Conservation (phyloP, 2,113 vertebrate genomes). For the Poeciliopsis occidentalis region DNA sequence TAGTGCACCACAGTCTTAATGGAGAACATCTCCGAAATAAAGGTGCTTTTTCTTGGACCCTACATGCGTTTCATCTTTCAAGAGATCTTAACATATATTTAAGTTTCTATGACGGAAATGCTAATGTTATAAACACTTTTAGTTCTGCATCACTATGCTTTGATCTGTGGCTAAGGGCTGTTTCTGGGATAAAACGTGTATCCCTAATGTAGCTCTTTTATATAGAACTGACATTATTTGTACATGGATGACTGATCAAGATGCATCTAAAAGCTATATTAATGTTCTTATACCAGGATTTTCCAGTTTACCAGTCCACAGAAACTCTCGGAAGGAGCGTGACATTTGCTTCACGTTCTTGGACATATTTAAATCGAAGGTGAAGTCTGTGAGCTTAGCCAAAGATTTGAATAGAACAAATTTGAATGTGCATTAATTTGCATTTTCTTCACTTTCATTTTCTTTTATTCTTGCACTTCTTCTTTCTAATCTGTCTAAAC, state of each 20-base stretch:
- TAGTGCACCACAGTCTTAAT: slow-evolving; percentile 56
- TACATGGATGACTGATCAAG: slow-evolving; percentile 17
- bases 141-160: slow-evolving; percentile 5
- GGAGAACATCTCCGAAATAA: slow-evolving; percentile 55
- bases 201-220: slow-evolving; percentile 35
- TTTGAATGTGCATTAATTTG: slow-evolving; percentile 64
- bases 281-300: slow-evolving; percentile 1
- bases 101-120: slow-evolving; percentile 15
- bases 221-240: slow-evolving; percentile 8
- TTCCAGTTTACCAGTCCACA: slow-evolving; percentile 13
- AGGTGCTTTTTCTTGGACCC: slow-evolving; percentile 47
- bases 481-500: slow-evolving; percentile 17
- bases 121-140: slow-evolving; percentile 31
- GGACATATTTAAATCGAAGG: slow-evolving; percentile 37
- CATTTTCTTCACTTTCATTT: slow-evolving; percentile 24
- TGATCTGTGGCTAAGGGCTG: slow-evolving; percentile 4
- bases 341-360: slow-evolving; percentile 4
- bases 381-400: neutral
- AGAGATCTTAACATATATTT: slow-evolving; percentile 12
- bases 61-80: slow-evolving; percentile 24
- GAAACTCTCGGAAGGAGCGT: neutral
- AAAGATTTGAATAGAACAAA: slow-evolving; percentile 55
- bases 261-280: slow-evolving; percentile 21
- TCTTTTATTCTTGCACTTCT: slow-evolving; percentile 5
- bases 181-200: slow-evolving; percentile 18